Evolutionary conservation across 2,888 invertebrate species (phyloP), one percentile per base, ranked within the genome.

Genomic region (Craniophora ligustri): DNA sequence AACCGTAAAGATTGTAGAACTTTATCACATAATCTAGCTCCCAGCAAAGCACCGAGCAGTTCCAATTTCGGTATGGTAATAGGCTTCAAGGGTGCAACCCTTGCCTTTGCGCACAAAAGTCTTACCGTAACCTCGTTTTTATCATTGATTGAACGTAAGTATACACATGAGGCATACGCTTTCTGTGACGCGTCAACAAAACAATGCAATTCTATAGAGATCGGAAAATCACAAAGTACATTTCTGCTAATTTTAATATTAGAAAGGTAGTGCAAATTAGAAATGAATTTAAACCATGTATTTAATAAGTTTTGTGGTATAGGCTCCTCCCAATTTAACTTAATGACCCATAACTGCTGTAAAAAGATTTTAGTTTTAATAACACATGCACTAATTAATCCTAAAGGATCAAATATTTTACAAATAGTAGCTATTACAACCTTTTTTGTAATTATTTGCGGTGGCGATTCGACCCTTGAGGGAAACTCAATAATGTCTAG

Each of bases 51-150:
- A 5, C 56, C 77, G 14, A 71, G 74, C 7, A 81, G 39, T 30
- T 80, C 79, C 2, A 79, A 49, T 5, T 71, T 19, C 45, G 70
- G 71, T 18, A 69, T 67, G 0, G 67, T 75, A 2, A 59, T 59
- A 0, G 67, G 58, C 8, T 65, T 69, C 10, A 70, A 26, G 0
- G 70, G 67, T 3, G 70, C 67, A 1, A 74, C 61, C 5, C 47
- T 31, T 14, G 47, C 61, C 31, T 73, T 72, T 1, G 74, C 61
- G 6, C 40, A 15, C 8, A 74, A 38, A 5, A 74, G 36, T 11
- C 45, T 66, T 4, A 71, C 62, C 3, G 35, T 18, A 7, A 62
- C 53, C 1, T 21, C 11, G n/a, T 39, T 7, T 11, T 38, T 18
- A 0, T 26, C 10, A 42, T 42, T 30, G 2, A 31, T 8, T 2